Evolutionary conservation across 2,888 invertebrate species (phyloP), one percentile per base, ranked within the genome.

Genomic region (Hirtodrosophila alboralis): DNA sequence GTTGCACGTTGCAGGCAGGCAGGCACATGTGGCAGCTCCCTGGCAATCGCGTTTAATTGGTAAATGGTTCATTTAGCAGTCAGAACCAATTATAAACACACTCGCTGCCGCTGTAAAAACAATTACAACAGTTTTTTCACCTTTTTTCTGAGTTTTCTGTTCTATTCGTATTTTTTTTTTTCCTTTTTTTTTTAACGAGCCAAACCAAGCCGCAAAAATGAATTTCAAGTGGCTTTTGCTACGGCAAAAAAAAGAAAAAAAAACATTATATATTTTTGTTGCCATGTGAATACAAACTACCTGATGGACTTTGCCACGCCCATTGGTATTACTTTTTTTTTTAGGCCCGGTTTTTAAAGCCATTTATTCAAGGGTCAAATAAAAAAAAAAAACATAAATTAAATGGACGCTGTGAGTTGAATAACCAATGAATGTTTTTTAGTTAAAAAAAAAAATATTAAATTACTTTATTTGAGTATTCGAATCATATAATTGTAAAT

Each of bases 31-130:
- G 27, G 28, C 54, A 48, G 63, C 49, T 68, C 34, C 58, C 57
- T 84, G 84, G 83, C 87, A 86, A 87, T 86, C 65, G 66, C 63
- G 75, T 84, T 86, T 87, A 86, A 86, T 86, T 88, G 86, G 83
- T 84, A 86, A 86, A 87, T 88, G 83, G 84, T 88, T 87, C 86
- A 87, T 87, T 88, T 88, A 85, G 77, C 84, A 73, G 80, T 75
- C 83, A 79, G 83, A 85, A 83, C 83, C 83, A 83, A 83, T 83
- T 83, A 83, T 59, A 45, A 52, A 41, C 68, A 23, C 52, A 48
- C 33, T 3, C 33, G 27, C 34, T 40, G 60, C 63, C 49, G 62
- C 77, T 80, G 72, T 53, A 54, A 75, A 79, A 80, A 80, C 84
- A 79, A 80, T 78, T 71, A 76, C 79, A 78, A 78, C 73, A 61